Evolutionary conservation across 2,113 vertebrate genomes (phyloP).

Genomic region (Butastur rufipennis): DNA sequence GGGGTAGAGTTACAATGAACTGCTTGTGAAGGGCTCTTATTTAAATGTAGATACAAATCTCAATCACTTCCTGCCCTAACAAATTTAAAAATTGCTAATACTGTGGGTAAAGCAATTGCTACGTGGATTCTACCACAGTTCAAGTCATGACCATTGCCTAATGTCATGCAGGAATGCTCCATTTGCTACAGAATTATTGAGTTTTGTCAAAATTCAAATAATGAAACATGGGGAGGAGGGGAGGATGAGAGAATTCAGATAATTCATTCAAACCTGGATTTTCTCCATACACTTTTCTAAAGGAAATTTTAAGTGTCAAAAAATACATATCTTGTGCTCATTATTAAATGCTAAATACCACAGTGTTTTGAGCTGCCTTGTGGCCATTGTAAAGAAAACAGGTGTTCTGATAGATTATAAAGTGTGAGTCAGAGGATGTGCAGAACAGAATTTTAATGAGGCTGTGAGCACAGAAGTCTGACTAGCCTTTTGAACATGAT

Average conservation of each 20-base stretch:
- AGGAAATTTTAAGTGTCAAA: constrained; percentile 84
- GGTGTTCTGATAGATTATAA: constrained; percentile 88
- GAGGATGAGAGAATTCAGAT: constrained; percentile 51
- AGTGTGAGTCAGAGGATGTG: constrained; percentile 84
- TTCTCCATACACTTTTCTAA: constrained; percentile 73
- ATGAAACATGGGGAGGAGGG: constrained; percentile 10
- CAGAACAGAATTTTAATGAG: constrained; percentile 84
- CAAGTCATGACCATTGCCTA: neutral
- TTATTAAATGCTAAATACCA: constrained; percentile 88
- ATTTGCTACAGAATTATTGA: constrained; percentile 22
- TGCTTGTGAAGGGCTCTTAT: constrained; percentile 55
- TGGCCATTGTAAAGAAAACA: constrained; percentile 88
- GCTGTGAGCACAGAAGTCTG: constrained; percentile 71
- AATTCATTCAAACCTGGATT: constrained; percentile 75
- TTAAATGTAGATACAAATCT: constrained; percentile 67
- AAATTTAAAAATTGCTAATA: constrained; percentile 30
- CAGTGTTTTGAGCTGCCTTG: constrained; percentile 86
- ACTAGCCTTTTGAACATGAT: constrained; percentile 81
- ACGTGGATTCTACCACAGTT: neutral
- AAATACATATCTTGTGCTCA: constrained; percentile 84
- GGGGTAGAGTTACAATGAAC: constrained; percentile 49
- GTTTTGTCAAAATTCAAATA: constrained; percentile 67
- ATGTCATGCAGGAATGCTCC: constrained; percentile 30
- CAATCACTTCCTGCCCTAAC: constrained; percentile 17
- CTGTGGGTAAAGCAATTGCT: constrained; percentile 17